Evolutionary conservation across 2,113 vertebrate genomes (phyloP), one percentile per base, ranked within the genome.

Genomic region (Gymnocephalus cernua): DNA sequence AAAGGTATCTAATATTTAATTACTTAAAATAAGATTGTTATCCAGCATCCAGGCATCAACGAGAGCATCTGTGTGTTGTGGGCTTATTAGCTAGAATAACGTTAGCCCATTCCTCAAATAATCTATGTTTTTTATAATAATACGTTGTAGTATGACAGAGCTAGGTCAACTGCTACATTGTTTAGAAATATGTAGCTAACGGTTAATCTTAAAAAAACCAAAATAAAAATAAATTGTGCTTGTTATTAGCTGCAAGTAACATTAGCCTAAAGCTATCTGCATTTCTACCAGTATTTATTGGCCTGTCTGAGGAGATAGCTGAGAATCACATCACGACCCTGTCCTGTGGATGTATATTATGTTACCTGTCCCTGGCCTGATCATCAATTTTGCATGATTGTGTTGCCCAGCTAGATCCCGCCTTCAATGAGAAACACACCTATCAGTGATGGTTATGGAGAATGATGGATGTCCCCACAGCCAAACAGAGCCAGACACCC

Each of bases 391-490:
- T 66, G 9, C 0, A 14, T 23, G 48, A 77, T 50, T 58, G 14
- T 67, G 27, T 65, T 80, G 7, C 38, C 38, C 48, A 44, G 0
- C 13, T 0, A 82, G 81, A n/a, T 56, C 63, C 69, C 64, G 45
- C 78, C 79, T 72, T 62, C 47, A 6, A 66, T 25, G 6, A 70
- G 44, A 48, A 59, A 53, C 27, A 1, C 32, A 16, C 77, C 68
- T 14, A 62, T 83, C 73, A 61, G 61, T 82, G 79, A 81, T 62
- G 61, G 57, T 48, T 50, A 71, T 83, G 86, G 77, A 69, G 18
- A 29, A 91, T 67, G 82, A 96, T 95, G 95, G 91, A 95, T 32
- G 45, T 69, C 47, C 88, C 88, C 25, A 13, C 85, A 65, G 69
- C 87, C 69, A 91, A 91, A 86, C 93, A 88, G 65, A 89, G 19